Percentiles rank a stretch among this genome's conserved stretches.
phyloP scores from a whole-genome alignment of 2,113 vertebrate species.

The Atherinomorus stipes region DNA sequence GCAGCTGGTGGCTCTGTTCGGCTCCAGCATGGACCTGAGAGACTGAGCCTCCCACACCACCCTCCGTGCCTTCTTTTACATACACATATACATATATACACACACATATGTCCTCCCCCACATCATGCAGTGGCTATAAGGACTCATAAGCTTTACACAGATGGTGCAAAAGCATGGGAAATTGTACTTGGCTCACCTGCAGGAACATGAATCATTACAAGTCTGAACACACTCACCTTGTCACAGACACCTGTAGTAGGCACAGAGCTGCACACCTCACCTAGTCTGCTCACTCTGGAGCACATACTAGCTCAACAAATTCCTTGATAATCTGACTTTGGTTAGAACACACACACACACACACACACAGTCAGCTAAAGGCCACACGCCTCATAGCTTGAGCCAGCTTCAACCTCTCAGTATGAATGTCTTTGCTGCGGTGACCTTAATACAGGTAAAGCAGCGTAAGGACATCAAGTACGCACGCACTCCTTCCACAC shows the following conservation, averaged over 20 bases:
- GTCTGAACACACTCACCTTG: slow-evolving; percentile 22
- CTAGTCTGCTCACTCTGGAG: slow-evolving; percentile 56
- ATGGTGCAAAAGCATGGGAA: slow-evolving; percentile 49
- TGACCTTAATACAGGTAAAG: slow-evolving; percentile 50
- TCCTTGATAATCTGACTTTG: slow-evolving; percentile 51
- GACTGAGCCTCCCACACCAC: slow-evolving; percentile 82
- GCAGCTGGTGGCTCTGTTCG: slow-evolving; percentile 98
- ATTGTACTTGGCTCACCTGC: slow-evolving; percentile 40
- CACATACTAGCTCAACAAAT: slow-evolving; percentile 57
- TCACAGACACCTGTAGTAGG: slow-evolving; percentile 47
- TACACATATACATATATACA: slow-evolving; percentile 55
- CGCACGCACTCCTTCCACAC: slow-evolving; percentile 35
- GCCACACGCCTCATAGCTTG: slow-evolving; percentile 44
- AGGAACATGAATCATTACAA: slow-evolving; percentile 29
- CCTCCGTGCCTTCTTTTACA: slow-evolving; percentile 83
- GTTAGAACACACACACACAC: slow-evolving; percentile 30
- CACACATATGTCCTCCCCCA: slow-evolving; percentile 41
- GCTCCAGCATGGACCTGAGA: slow-evolving; percentile 97
- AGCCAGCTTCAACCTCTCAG: slow-evolving; percentile 62
- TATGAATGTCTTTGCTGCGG: slow-evolving; percentile 64
- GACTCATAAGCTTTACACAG: slow-evolving; percentile 65
- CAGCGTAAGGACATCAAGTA: slow-evolving; percentile 44
- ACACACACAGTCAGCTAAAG: slow-evolving; percentile 22
- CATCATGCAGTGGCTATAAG: slow-evolving; percentile 53
- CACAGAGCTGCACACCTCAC: slow-evolving; percentile 65